These are phyloP conservation scores for Rhagoletis pomonella DNA, from an alignment of 1,140 invertebrate species.

Conservation along the genomic window DNA sequence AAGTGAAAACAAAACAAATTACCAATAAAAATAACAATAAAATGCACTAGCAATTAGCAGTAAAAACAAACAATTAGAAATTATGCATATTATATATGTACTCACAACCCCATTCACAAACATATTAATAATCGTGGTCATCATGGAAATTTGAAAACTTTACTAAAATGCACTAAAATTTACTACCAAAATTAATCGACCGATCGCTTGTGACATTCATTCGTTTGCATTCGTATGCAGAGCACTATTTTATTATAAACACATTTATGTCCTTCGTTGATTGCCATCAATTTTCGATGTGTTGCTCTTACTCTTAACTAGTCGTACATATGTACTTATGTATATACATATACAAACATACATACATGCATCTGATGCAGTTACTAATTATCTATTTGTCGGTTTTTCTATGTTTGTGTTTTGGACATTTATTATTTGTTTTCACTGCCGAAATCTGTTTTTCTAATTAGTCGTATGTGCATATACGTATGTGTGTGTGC, in stretches of 20 bases:
- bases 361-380: neutral
- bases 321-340: neutral
- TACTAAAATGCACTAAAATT: constrained; percentile 23
- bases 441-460: constrained; percentile 32
- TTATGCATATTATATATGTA: neutral
- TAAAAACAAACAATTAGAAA: constrained; percentile 44
- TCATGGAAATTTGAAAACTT: constrained; percentile 29
- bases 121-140: neutral
- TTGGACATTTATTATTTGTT: constrained; percentile 32
- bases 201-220: neutral
- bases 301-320: neutral
- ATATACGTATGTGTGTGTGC: neutral
- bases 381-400: constrained; percentile 32
- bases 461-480: neutral
- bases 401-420: constrained; percentile 26
- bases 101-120: too few species aligned
- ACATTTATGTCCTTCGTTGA: neutral
- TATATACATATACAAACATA: too few species aligned
- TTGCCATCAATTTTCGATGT: constrained; percentile 36
- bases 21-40: constrained; percentile 27
- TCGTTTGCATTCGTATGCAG: neutral
- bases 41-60: constrained; percentile 40
- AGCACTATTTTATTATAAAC: neutral
- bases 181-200: constrained; percentile 24
- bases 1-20: too few species aligned